These are phyloP conservation scores for Doryteuthis pealeii DNA, from an alignment of 1,140 invertebrate genomes.

Conservation along the genomic window DNA sequence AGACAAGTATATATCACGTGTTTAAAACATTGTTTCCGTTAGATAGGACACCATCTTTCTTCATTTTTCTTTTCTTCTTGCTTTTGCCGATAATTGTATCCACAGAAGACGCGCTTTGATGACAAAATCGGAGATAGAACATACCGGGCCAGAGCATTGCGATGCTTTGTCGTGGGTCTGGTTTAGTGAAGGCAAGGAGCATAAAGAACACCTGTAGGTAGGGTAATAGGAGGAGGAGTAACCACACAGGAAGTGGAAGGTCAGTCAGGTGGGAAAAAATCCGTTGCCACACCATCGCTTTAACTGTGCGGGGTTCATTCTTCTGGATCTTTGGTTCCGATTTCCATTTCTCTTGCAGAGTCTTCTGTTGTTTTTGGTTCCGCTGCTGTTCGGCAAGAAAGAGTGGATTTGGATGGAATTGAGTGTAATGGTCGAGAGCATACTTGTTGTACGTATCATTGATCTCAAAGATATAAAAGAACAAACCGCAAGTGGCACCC, in stretches of 20 bases:
- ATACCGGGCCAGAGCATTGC: conserved; percentile 48
- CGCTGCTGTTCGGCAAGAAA: background rate
- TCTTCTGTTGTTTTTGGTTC: background rate
- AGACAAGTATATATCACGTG: too few relatives aligned
- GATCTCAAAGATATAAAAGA: conserved; percentile 55
- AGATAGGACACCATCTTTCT: too few relatives aligned
- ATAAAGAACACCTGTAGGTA: conserved; percentile 52
- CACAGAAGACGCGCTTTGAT: too few relatives aligned
- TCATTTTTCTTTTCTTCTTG: too few relatives aligned
- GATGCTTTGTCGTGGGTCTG: conserved; percentile 44
- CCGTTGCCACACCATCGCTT: conserved; percentile 16
- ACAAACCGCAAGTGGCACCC: conserved; percentile 36
- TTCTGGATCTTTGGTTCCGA: background rate
- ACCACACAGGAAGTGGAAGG: conserved; percentile 43
- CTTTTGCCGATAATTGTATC: too few relatives aligned
- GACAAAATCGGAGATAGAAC: conserved; percentile 25
- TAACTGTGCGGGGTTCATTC: background rate
- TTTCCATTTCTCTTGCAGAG: background rate
- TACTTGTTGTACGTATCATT: conserved; percentile 49
- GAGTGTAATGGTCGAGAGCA: conserved; percentile 44
- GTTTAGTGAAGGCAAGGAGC: conserved; percentile 47
- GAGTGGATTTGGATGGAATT: background rate
- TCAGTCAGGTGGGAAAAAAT: conserved; percentile 44
- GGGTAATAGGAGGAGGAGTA: conserved; percentile 42
- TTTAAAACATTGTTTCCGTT: too few relatives aligned